A percentile compares a stretch with the other conserved stretches of the same genome.
These are phyloP conservation scores for Trypoxylon attenuatum DNA, from an alignment of 2,888 invertebrate genomes.

Conservation along the genomic window DNA sequence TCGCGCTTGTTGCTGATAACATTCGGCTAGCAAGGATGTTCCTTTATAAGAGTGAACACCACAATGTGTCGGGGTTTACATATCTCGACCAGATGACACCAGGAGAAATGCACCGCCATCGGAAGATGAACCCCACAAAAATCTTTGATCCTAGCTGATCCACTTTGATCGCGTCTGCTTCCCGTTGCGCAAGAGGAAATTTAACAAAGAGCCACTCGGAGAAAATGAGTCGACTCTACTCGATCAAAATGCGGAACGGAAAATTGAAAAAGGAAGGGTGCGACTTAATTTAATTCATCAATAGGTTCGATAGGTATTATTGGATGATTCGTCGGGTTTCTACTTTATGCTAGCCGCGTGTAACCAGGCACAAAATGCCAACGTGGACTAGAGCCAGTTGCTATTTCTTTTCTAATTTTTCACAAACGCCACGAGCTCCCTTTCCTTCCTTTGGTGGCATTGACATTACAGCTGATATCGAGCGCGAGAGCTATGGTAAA, in stretches of 20 bases:
- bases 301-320: not conserved
- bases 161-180: not conserved
- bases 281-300: not conserved
- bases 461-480: no score
- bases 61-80: slow-evolving; percentile 8
- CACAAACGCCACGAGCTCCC: no score
- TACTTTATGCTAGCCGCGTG: no score
- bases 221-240: no score
- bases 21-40: not conserved
- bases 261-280: not conserved
- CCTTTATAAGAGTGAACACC: not conserved
- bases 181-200: not conserved
- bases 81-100: slow-evolving; percentile 9
- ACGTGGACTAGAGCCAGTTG: no score
- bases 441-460: no score
- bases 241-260: no score
- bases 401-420: no score
- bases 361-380: no score
- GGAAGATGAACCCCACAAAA: not conserved
- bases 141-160: slow-evolving; percentile 9
- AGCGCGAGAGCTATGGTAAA: not conserved
- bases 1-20: not conserved
- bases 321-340: not conserved
- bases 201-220: not conserved
- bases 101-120: not conserved